These are phyloP conservation scores for Ciconia maguari DNA, from an alignment of 2,113 vertebrate genomes.

Conservation along the genomic window DNA sequence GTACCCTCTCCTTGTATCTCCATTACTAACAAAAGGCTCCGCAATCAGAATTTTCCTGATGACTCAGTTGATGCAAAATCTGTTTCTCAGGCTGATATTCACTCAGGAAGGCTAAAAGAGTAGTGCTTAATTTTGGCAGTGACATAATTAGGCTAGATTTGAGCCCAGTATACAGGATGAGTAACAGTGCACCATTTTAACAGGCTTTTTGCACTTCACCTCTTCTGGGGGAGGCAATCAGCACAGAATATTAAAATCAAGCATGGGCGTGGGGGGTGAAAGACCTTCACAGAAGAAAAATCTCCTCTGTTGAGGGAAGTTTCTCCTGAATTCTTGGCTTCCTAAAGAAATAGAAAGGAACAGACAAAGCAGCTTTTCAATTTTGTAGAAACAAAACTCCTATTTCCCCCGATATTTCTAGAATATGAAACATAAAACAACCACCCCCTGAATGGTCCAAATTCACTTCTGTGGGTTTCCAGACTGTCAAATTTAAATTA, in stretches of 20 bases:
- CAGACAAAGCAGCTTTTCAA: background rate
- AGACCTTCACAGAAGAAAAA: background rate
- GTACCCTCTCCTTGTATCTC: background rate
- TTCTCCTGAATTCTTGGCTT: background rate
- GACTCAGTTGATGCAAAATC: slow-evolving; percentile 38
- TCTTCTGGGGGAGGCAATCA: slow-evolving; percentile 5
- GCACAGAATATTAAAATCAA: background rate
- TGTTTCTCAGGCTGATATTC: background rate
- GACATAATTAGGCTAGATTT: background rate
- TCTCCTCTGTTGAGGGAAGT: background rate
- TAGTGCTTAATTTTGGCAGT: slow-evolving; percentile 44
- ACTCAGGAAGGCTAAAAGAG: slow-evolving; percentile 20
- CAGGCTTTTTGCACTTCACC: background rate
- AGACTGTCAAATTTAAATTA: background rate
- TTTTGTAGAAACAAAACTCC: background rate
- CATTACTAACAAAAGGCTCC: background rate
- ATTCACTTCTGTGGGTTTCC: background rate
- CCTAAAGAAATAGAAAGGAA: background rate
- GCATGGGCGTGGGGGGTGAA: background rate
- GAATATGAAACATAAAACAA: background rate
- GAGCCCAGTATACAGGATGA: slow-evolving; percentile 16
- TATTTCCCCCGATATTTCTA: background rate
- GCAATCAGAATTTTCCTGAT: slow-evolving; percentile 25
- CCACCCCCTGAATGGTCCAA: background rate
- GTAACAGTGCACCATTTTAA: slow-evolving; percentile 20